phyloP scores from a whole-genome alignment of 2,888 invertebrate species.

The Caenorhabditis doughertyi region DNA sequence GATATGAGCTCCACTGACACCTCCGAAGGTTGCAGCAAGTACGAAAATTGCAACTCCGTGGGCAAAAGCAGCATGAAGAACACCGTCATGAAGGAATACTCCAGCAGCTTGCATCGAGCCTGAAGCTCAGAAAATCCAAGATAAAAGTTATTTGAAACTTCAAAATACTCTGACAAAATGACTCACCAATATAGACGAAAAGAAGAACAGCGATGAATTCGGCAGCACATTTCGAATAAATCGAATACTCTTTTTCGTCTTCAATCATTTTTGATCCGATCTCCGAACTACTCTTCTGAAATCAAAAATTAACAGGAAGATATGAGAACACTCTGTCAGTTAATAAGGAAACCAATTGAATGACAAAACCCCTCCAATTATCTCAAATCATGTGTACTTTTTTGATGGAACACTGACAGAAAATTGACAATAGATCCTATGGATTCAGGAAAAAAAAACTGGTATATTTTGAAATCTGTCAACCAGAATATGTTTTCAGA shows the following conservation, averaged over 20 bases:
- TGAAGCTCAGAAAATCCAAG: too few species aligned
- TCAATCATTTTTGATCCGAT: conserved; percentile 55
- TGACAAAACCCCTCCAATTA: conserved; percentile 43
- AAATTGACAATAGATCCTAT: background rate
- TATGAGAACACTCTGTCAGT: background rate
- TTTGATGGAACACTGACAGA: conserved; percentile 40
- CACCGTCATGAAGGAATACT: conserved; percentile 53
- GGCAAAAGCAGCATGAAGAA: conserved; percentile 77
- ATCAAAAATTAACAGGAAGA: background rate
- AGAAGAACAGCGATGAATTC: conserved; percentile 79
- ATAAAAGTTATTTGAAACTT: background rate
- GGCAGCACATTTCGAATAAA: conserved; percentile 72
- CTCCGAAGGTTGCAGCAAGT: conserved; percentile 75
- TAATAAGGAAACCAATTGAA: conserved; percentile 12
- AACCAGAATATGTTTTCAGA: conserved; percentile 3
- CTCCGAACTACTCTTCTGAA: conserved; percentile 47
- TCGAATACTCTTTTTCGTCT: conserved; percentile 66
- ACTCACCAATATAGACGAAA: conserved; percentile 79
- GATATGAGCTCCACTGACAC: conserved; percentile 84
- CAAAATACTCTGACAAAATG: background rate
- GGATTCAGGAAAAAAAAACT: background rate
- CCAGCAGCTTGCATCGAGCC: conserved; percentile 68
- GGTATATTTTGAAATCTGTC: conserved; percentile 3
- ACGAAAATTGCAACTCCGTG: conserved; percentile 80
- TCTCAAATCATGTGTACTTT: conserved; percentile 11